Evolutionary conservation across 2,113 vertebrate species (phyloP).

Genomic region (Suricata suricatta): DNA sequence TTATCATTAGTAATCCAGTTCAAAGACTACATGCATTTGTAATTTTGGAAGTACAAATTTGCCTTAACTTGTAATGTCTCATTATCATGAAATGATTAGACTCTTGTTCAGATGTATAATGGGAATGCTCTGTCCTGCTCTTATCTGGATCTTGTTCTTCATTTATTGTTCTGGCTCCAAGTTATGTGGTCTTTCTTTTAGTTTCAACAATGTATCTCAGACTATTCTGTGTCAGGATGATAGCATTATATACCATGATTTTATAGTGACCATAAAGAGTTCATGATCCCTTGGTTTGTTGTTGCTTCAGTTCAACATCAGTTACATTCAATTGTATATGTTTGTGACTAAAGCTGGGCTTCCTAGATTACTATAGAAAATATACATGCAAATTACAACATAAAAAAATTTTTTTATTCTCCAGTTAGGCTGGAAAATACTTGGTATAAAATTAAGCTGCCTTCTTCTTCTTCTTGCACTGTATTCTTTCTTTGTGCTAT

Average conservation of each 20-base stretch:
- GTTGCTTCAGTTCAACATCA: neutral
- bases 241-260: neutral
- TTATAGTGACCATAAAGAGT: neutral
- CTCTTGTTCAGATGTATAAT: neutral
- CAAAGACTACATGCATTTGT: neutral
- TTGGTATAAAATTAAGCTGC: neutral
- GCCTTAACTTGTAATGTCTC: constrained; percentile 19
- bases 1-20: neutral
- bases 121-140: neutral
- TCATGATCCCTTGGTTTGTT: neutral
- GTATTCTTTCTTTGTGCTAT: neutral
- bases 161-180: neutral
- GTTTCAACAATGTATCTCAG: constrained; percentile 9
- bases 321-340: neutral
- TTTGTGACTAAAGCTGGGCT: constrained; percentile 9
- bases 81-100: neutral
- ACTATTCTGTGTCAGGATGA: neutral
- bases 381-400: neutral
- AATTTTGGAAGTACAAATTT: constrained; percentile 32
- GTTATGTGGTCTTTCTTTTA: neutral
- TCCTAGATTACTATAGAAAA: neutral
- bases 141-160: neutral
- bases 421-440: neutral
- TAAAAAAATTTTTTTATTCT: neutral
- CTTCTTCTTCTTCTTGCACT: neutral